Conservation (phyloP, 1,140 invertebrate genomes). For the Anoplolepis gracilipes region DNA sequence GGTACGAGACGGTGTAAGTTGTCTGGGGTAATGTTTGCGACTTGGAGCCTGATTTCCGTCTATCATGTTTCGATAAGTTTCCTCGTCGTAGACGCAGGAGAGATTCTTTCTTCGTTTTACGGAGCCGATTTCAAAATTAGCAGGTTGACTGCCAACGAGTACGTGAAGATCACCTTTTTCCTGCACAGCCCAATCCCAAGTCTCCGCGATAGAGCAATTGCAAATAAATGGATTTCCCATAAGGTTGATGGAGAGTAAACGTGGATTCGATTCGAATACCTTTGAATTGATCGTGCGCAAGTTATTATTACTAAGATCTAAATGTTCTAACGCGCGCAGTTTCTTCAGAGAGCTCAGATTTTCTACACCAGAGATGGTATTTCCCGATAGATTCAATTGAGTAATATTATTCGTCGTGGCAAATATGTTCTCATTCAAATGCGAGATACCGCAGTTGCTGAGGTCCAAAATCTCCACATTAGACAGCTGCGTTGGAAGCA, state of each 20-base stretch:
- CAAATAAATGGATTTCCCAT: slow-evolving; percentile 90
- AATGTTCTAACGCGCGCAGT: slow-evolving; percentile 87
- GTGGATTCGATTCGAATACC: slow-evolving; percentile 86
- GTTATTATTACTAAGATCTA: slow-evolving; percentile 89
- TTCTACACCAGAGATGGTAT: slow-evolving; percentile 86
- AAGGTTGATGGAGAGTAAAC: slow-evolving; percentile 87
- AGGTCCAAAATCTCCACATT: slow-evolving; percentile 89
- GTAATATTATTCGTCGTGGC: slow-evolving; percentile 88
- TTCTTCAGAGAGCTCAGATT: slow-evolving; percentile 87
- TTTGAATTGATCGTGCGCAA: slow-evolving; percentile 87
- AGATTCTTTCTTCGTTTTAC: slow-evolving; percentile 89
- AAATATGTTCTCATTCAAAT: slow-evolving; percentile 88
- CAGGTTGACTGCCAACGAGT: slow-evolving; percentile 87
- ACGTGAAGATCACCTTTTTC: slow-evolving; percentile 89
- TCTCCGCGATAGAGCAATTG: slow-evolving; percentile 89
- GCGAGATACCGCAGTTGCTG: slow-evolving; percentile 88
- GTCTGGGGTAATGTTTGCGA: slow-evolving; percentile 87
- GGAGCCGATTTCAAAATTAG: slow-evolving; percentile 85
- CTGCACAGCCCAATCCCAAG: slow-evolving; percentile 91
- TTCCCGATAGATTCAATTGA: slow-evolving; percentile 88
- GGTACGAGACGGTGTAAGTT: slow-evolving; percentile 88
- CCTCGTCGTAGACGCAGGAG: slow-evolving; percentile 89
- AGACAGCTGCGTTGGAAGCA: slow-evolving; percentile 89
- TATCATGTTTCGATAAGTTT: slow-evolving; percentile 85
- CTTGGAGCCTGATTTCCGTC: slow-evolving; percentile 84